Conservation (phyloP, 2,113 vertebrate genomes). For the Tupaia tana region DNA sequence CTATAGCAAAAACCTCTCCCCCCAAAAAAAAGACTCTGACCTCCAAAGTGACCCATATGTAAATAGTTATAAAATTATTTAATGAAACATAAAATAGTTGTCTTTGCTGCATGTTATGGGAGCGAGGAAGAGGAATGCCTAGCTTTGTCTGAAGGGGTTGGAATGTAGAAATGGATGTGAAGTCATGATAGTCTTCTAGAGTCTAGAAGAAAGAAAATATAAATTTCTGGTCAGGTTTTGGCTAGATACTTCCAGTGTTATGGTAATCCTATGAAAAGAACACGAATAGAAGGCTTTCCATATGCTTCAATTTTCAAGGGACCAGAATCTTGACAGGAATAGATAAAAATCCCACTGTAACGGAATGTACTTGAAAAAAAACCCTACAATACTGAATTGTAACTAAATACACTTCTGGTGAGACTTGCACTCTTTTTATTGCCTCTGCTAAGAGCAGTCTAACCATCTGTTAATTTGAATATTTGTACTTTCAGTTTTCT, state of each 20-base stretch:
- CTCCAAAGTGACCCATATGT: not conserved
- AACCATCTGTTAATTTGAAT: constrained; percentile 50
- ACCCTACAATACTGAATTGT: constrained; percentile 15
- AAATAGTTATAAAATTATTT: not conserved
- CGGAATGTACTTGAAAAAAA: not conserved
- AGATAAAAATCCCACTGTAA: constrained; percentile 48
- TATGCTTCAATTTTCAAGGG: constrained; percentile 43
- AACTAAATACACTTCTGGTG: constrained; percentile 47
- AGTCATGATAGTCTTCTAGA: not conserved
- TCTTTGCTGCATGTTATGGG: not conserved
- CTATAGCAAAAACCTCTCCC: too few relatives aligned
- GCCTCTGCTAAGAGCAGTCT: constrained; percentile 41
- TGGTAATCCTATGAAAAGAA: constrained; percentile 12
- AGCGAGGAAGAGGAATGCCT: not conserved
- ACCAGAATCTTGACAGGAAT: constrained; percentile 49
- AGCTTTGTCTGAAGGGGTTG: not conserved
- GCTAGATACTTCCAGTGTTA: not conserved
- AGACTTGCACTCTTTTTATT: constrained; percentile 50
- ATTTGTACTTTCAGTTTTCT: constrained; percentile 54
- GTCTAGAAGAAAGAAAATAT: not conserved
- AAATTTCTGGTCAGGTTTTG: not conserved
- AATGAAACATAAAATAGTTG: not conserved
- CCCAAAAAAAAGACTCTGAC: not conserved
- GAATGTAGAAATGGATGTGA: not conserved
- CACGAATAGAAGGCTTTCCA: constrained; percentile 15